phyloP scores from a whole-genome alignment of 2,797 vertebrate genomes.

The Iguana delicatissima region DNA sequence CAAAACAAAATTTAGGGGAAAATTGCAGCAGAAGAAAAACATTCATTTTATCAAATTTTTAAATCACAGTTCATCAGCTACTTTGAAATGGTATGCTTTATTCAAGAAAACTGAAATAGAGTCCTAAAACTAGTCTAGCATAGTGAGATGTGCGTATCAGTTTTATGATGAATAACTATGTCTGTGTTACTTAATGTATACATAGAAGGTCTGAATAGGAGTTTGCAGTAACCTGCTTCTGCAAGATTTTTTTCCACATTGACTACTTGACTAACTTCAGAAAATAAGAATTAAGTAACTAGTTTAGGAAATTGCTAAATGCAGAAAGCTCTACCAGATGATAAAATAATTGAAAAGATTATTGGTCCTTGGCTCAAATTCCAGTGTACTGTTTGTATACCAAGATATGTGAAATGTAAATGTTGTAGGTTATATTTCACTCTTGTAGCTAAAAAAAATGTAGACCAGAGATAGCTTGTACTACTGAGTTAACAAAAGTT shows the following conservation, averaged over 20 bases:
- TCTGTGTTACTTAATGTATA: constrained; percentile 80
- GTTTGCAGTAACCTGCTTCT: constrained; percentile 81
- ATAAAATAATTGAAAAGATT: constrained; percentile 78
- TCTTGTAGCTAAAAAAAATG: constrained; percentile 87
- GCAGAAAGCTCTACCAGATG: constrained; percentile 79
- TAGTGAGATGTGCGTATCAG: constrained; percentile 78
- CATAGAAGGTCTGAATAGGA: constrained; percentile 80
- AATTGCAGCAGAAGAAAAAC: constrained; percentile 62
- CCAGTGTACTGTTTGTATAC: constrained; percentile 86
- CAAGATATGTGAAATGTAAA: constrained; percentile 90
- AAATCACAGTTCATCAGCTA: constrained; percentile 72
- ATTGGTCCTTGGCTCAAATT: constrained; percentile 82
- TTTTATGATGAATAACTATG: constrained; percentile 79
- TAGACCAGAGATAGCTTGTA: constrained; percentile 93
- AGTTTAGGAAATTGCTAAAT: constrained; percentile 76
- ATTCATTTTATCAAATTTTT: constrained; percentile 75
- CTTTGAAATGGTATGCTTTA: constrained; percentile 79
- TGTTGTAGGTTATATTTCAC: constrained; percentile 90
- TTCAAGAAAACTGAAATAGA: constrained; percentile 74
- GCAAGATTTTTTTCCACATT: constrained; percentile 72
- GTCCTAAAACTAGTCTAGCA: constrained; percentile 77
- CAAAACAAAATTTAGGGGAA: constrained; percentile 65
- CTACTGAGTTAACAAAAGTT: constrained; percentile 93
- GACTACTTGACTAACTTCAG: constrained; percentile 71
- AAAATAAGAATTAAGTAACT: constrained; percentile 70